These are phyloP conservation scores for Araneus ventricosus DNA, from an alignment of 1,140 invertebrate species.

Conservation along the genomic window DNA sequence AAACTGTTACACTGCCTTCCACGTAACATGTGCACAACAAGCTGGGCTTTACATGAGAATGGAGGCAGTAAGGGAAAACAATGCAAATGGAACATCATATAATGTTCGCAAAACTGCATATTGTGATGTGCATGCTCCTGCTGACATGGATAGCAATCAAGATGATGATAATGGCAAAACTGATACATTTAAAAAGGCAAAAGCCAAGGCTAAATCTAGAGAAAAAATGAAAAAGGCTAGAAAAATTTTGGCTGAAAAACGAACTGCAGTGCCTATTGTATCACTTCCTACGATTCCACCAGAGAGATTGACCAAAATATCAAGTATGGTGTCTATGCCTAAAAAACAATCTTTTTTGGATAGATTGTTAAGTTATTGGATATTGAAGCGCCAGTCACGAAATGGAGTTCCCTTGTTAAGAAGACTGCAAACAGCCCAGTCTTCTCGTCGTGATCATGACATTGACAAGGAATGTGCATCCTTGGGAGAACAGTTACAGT, in stretches of 20 bases:
- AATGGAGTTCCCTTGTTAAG: slow-evolving; percentile 97
- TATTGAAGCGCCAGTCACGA: slow-evolving; percentile 94
- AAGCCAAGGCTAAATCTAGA: slow-evolving; percentile 82
- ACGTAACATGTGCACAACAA: slow-evolving; percentile 99
- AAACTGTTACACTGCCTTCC: slow-evolving; percentile 98
- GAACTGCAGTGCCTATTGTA: slow-evolving; percentile 93
- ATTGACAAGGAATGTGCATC: slow-evolving; percentile 75
- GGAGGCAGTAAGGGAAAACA: slow-evolving; percentile 90
- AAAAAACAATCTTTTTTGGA: slow-evolving; percentile 93
- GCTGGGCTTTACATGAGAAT: slow-evolving; percentile 97
- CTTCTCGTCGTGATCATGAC: slow-evolving; percentile 77
- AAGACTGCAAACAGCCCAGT: slow-evolving; percentile 87
- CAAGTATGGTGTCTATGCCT: slow-evolving; percentile 85
- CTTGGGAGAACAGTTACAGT: slow-evolving; percentile 92
- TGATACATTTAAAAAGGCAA: slow-evolving; percentile 79
- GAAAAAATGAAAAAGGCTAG: slow-evolving; percentile 89
- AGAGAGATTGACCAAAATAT: slow-evolving; percentile 91
- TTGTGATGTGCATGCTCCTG: slow-evolving; percentile 95
- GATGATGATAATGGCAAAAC: slow-evolving; percentile 78
- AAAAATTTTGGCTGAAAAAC: slow-evolving; percentile 90
- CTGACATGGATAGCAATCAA: slow-evolving; percentile 82
- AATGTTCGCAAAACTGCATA: slow-evolving; percentile 97
- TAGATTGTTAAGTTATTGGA: slow-evolving; percentile 93
- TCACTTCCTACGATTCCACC: slow-evolving; percentile 96
- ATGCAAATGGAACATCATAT: slow-evolving; percentile 83